Evolutionary conservation across 2,888 invertebrate genomes (phyloP), one percentile per base, ranked within the genome.

Genomic region (Dasypolia templi): DNA sequence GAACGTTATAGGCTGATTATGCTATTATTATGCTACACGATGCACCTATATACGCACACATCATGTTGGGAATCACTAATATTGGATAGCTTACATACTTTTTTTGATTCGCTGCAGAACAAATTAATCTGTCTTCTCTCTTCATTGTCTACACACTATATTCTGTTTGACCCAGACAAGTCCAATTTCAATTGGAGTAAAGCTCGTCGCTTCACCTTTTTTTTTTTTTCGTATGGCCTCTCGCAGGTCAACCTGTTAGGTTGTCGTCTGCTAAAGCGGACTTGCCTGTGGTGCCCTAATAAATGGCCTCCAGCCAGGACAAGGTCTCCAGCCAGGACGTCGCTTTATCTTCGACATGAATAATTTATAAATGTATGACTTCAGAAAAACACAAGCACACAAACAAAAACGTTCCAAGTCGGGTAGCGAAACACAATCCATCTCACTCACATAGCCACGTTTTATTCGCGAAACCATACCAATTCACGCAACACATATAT

Each of bases 401-500:
- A 29, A 44, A 39, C 14, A 76, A 61, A 55, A 61, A 35, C 14
- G 19, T 32, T 59, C 4, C 12, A 53, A 42, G 53, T 53, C 66
- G 59, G 56, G 26, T 44, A 70, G 2, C 49, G 26, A 61, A 63
- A 70, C 44, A 82, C 63, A 58, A 85, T 64, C 59, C 32, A 63
- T 70, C 53, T 75, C 53, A 81, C 77, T 63, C 76, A 62, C 55
- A 81, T 82, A 68, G 14, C n/a, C 12, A 26, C 17, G 32, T 64
- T 72, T 76, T 82, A 85, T 82, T 72, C 14, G 71, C 35, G n/a
- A 82, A 81, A 81, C 55, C 77, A 55, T 69, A 65, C 72, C 64
- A 69, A 77, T 86, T 82, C 85, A 71, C 68, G 67, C 72, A 59
- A 67, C 58, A 85, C 85, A 83, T 75, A 86, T 78, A 81, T 78